Evolutionary conservation across 2,113 vertebrate species (phyloP).

Genomic region (Danio rerio): GRCz12tu NC_133186.1:8539001-8539500

Average conservation of each 20-base stretch:
- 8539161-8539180: slow-evolving; percentile 36
- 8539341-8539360: background rate
- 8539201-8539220: slow-evolving; percentile 23
- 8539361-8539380: background rate
- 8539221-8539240: slow-evolving; percentile 48
- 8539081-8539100: background rate
- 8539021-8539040: background rate
- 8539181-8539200: slow-evolving; percentile 30
- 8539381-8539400: background rate
- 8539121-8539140: background rate
- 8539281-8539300: slow-evolving; percentile 42
- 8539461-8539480: no score
- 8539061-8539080: background rate
- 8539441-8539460: background rate
- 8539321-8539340: background rate
- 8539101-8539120: background rate
- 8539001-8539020: background rate
- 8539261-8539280: slow-evolving; percentile 41
- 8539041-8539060: background rate
- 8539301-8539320: slow-evolving; percentile 33
- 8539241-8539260: slow-evolving; percentile 34
- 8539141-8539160: slow-evolving; percentile 7
- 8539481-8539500: no score
- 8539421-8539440: background rate
- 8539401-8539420: background rate